A percentile compares a stretch with the other conserved stretches of the same genome.
These are phyloP conservation scores for Varanus salvator DNA, from an alignment of 2,113 vertebrate species.

Conservation along the genomic window DNA sequence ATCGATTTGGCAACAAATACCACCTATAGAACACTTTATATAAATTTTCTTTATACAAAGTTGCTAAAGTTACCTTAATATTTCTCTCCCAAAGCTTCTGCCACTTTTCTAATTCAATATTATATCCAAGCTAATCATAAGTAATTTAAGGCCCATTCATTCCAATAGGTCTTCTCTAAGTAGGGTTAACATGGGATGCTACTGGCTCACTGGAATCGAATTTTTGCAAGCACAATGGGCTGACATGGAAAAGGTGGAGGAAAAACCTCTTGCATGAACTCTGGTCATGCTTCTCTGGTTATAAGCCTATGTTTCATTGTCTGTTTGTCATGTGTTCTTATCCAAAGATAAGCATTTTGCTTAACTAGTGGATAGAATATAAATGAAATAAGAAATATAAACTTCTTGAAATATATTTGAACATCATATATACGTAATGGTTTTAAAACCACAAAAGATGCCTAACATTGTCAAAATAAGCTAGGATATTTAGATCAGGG, in stretches of 20 bases:
- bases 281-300: not conserved
- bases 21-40: no score
- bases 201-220: not conserved
- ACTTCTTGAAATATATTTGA: not conserved
- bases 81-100: no score
- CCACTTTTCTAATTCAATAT: no score
- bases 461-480: not conserved
- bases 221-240: not conserved
- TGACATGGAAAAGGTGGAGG: not conserved
- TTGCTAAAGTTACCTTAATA: no score
- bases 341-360: not conserved
- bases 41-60: no score
- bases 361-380: not conserved
- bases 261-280: not conserved
- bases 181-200: not conserved
- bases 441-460: not conserved
- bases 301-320: not conserved
- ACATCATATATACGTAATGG: not conserved
- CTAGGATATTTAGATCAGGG: not conserved
- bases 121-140: no score
- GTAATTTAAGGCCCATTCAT: no score
- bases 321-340: not conserved
- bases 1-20: no score
- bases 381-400: not conserved
- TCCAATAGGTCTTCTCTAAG: no score